Base-by-base conservation (phyloP, 2,113 vertebrate genomes). In the Cyprinus carpio region DNA sequence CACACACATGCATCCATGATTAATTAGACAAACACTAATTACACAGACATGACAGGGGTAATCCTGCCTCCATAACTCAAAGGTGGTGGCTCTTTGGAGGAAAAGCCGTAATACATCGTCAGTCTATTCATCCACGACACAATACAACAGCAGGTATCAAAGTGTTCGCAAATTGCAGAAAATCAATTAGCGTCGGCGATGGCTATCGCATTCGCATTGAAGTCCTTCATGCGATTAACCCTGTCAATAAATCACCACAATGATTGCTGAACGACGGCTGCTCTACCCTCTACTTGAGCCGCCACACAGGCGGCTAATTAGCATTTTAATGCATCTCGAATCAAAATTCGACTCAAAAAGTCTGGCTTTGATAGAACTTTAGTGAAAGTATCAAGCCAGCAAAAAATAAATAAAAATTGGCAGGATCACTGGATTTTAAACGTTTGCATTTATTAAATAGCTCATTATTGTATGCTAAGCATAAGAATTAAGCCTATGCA, bases 121-220 rank as follows among this genome's bases (percentile, higher is more conserved):
- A 27, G 11, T 71, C 69, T 62, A 78, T 84, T 86, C 72, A 84
- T 31, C 67, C 81, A 80, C 75, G 84, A 87, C 90, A 85, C 83
- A 90, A 89, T 87, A 92, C 83, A 90, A 75, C 90, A 89, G 88
- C 90, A 92, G 90, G 91, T 93, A 93, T 93, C 91, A 92, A 92
- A 92, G 84, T 88, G 90, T 89, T 89, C 87, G 87, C 81, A 89
- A 90, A 91, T 90, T 87, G 87, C 88, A 91, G 92, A 92, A 93
- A 96, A 92, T 93, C 92, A 95, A 92, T 95, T 95, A 95, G 91
- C 89, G 91, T 89, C 79, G 15, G 71, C 91, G 93, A 94, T 93
- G 89, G 91, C 91, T 91, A 94, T 94, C 91, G 88, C 89, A 92
- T 90, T 94, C 90, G 90, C 93, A 91, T 90, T 86, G 92, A 93